phyloP scores from a whole-genome alignment of 2,113 vertebrate species.

The Ictidomys tridecemlineatus region DNA sequence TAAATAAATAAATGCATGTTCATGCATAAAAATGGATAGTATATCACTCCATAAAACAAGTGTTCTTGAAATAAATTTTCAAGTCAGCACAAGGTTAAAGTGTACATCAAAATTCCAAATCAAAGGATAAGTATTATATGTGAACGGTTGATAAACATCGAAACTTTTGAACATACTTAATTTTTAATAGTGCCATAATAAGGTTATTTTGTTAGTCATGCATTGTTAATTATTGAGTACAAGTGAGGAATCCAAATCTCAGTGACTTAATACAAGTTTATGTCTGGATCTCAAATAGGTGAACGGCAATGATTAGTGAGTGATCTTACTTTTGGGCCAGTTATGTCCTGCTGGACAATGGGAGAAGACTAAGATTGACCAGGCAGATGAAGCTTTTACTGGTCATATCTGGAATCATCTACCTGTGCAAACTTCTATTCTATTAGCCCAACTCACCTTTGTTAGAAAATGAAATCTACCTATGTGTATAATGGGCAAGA shows the following conservation, averaged over 20 bases:
- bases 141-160: not conserved
- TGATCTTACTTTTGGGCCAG: not conserved
- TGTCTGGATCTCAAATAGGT: not conserved
- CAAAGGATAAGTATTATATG: not conserved
- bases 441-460: not conserved
- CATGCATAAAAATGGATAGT: not conserved
- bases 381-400: not conserved
- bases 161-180: not conserved
- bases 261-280: not conserved
- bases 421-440: not conserved
- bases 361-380: not conserved
- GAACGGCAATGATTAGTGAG: not conserved
- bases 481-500: not conserved
- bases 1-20: not conserved
- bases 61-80: not conserved
- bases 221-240: not conserved
- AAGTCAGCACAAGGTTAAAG: not conserved
- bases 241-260: not conserved
- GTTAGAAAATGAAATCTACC: not conserved
- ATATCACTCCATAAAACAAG: not conserved
- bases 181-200: not conserved
- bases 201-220: not conserved
- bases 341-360: not conserved
- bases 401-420: not conserved
- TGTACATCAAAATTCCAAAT: not conserved